Base-by-base conservation (phyloP, 2,888 invertebrate genomes). In the Apotomis capreana region DNA sequence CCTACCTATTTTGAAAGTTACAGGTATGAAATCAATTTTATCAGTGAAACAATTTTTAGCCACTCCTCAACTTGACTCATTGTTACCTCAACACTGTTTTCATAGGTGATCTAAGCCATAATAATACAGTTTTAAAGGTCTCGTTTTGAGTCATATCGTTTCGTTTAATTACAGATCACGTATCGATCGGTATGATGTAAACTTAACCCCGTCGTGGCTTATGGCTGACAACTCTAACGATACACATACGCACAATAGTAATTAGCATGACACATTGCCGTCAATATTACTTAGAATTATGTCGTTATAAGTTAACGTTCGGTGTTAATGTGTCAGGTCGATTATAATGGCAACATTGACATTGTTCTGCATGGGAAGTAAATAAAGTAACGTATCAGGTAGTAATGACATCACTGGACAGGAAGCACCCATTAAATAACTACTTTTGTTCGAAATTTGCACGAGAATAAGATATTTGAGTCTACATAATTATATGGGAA, bases 91-190 rank as follows among this genome's bases (percentile, higher is more conserved):
- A 51, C 68, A 15, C 54, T n/a, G 52, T 65, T 67, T 61, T 57
- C 46, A 69, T n/a, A 51, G 57, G 65, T 70, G 73, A 69, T 57
- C 69, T 67, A 73, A 57, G 64, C 26, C 46, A 37, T 70, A 69
- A 70, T 70, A 70, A 68, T 49, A 68, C 63, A 52, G 46, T 67
- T 62, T 61, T 37, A 71, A 74, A 73, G 59, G 68, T 61, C 65
- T 57, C 57, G 60, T 68, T 72, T 72, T 70, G 70, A 74, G 67
- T 74, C 74, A 75, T 61, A 69, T 46, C 54, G 46, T 65, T 62
- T 70, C 80, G 82, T 86, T 89, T 87, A 87, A 85, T 84, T 86
- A 83, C 89, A 78, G 84, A 84, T 84, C 90, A 90, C 89, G 89
- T 88, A 80, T 82, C 80, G 83, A 82, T 84, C 81, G 81, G 82